These are phyloP conservation scores for Petrophora chlorosata DNA, from an alignment of 2,888 invertebrate genomes.

Conservation along the genomic window DNA sequence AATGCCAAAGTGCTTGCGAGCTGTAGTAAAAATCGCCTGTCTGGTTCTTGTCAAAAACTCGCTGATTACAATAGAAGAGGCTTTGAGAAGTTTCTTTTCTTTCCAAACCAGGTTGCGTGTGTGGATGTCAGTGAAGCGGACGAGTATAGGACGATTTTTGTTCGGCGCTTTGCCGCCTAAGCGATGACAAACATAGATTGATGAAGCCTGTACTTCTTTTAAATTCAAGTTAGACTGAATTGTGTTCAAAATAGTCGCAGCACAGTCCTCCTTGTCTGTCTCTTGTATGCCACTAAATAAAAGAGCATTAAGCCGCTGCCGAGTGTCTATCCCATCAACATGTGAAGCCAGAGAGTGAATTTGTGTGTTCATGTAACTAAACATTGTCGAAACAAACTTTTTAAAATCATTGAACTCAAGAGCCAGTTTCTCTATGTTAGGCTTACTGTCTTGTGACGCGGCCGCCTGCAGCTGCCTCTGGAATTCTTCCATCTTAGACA, in stretches of 20 bases:
- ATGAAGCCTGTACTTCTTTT: background rate
- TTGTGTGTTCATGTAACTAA: background rate
- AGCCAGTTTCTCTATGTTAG: background rate
- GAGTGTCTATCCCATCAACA: background rate
- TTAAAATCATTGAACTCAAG: background rate
- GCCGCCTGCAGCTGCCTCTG: background rate
- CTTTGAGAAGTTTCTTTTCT: background rate
- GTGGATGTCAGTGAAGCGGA: constrained; percentile 8
- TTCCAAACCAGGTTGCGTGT: too few species aligned
- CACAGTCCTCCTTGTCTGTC: background rate
- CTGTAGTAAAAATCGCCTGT: background rate
- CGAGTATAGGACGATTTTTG: background rate
- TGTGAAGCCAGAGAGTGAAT: background rate
- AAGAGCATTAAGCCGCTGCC: background rate
- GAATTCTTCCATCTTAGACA: background rate
- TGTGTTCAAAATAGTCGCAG: background rate
- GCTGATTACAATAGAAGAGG: background rate
- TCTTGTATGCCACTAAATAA: constrained; percentile 1
- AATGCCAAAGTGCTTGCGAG: too few species aligned
- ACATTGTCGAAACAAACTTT: background rate
- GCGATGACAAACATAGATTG: background rate
- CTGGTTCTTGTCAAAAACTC: background rate
- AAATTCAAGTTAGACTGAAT: background rate
- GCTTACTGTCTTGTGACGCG: background rate
- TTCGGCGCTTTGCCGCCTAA: background rate